Percentiles rank a stretch among this genome's conserved stretches.
Evolutionary conservation across 2,888 invertebrate species (phyloP).

Genomic region (Cyrtodaria siliqua): DNA sequence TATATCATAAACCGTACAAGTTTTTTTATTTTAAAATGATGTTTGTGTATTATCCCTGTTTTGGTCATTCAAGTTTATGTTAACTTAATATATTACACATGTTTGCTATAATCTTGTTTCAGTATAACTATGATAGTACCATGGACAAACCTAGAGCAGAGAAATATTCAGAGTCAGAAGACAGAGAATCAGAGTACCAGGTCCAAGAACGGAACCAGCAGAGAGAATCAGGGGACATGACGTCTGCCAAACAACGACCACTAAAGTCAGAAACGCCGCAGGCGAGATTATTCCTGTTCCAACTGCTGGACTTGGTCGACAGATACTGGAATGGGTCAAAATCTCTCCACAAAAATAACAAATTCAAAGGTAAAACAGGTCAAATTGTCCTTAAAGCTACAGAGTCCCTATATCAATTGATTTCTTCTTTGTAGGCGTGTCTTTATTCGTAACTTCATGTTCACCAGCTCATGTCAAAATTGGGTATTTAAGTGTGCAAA

Average conservation of each 20-base stretch:
- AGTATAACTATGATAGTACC: not conserved
- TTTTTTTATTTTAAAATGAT: too few species aligned
- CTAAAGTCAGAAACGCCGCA: slow-evolving; percentile 57
- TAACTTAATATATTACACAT: too few species aligned
- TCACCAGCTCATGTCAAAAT: too few species aligned
- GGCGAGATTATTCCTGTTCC: slow-evolving; percentile 70
- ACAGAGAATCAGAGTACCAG: slow-evolving; percentile 11
- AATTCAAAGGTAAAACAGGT: slow-evolving; percentile 84
- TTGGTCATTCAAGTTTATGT: too few species aligned
- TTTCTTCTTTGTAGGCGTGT: too few species aligned
- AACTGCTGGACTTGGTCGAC: slow-evolving; percentile 83
- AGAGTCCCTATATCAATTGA: too few species aligned
- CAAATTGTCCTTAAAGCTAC: too few species aligned
- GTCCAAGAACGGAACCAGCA: slow-evolving; percentile 2
- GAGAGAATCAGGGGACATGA: not conserved
- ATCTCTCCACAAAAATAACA: slow-evolving; percentile 84
- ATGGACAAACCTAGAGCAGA: slow-evolving; percentile 34
- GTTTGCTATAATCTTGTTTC: too few species aligned
- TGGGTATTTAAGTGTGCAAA: too few species aligned
- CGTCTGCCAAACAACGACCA: slow-evolving; percentile 3
- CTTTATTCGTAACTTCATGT: too few species aligned
- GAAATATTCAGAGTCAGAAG: slow-evolving; percentile 33
- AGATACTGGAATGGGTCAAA: slow-evolving; percentile 85
- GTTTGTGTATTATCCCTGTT: too few species aligned
- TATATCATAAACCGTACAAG: too few species aligned